Conservation (phyloP, 2,113 vertebrate genomes). For the Cepphus grylle region DNA sequence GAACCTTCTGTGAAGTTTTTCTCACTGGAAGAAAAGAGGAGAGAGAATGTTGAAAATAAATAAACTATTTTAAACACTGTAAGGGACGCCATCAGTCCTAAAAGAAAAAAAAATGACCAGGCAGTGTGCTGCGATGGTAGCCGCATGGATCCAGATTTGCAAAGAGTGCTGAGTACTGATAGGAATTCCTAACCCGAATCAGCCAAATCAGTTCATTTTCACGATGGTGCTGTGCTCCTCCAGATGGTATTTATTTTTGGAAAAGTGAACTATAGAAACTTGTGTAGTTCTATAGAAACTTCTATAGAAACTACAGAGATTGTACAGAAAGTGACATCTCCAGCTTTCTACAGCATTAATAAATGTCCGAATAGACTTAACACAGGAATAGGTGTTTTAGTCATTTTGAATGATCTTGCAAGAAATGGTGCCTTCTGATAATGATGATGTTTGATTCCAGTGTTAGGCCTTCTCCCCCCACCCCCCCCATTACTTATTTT, state of each 20-base stretch:
- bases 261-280: background rate
- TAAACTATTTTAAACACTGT: background rate
- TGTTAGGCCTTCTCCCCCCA: background rate
- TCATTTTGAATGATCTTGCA: background rate
- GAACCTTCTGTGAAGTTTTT: background rate
- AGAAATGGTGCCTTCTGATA: background rate
- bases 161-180: background rate
- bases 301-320: background rate
- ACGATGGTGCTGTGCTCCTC: background rate
- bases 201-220: background rate
- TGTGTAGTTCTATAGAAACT: background rate
- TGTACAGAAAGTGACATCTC: background rate
- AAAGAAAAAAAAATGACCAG: background rate
- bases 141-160: background rate
- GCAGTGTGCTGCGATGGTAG: background rate
- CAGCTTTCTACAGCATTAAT: background rate
- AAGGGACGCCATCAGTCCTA: background rate
- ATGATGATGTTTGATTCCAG: background rate
- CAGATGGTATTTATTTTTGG: background rate
- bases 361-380: background rate
- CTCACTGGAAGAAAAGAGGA: background rate
- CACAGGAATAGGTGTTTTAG: background rate
- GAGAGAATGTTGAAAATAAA: background rate
- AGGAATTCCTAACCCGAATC: background rate
- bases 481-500: background rate